A percentile compares a stretch with the other conserved stretches of the same genome.
These are phyloP conservation scores for Heptranchias perlo DNA, from an alignment of 2,113 vertebrate species.

Conservation along the genomic window DNA sequence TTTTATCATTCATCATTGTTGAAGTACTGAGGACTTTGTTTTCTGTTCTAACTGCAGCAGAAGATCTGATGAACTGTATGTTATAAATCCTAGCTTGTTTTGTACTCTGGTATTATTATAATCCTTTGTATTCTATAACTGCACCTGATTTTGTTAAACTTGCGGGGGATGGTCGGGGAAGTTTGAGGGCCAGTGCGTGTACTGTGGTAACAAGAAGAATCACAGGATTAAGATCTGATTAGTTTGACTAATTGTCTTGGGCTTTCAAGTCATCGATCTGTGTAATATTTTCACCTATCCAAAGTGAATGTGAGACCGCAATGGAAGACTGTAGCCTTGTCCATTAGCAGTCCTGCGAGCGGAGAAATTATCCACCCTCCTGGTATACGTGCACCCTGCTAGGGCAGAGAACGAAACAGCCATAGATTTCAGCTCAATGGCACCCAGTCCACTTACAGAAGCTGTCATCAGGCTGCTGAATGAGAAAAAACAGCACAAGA, in stretches of 20 bases:
- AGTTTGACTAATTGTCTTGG: not conserved
- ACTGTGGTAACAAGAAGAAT: not conserved
- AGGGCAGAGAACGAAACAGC: no score
- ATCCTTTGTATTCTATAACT: not conserved
- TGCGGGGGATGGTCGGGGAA: not conserved
- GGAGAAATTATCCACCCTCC: not conserved
- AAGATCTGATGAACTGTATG: not conserved
- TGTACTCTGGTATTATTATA: not conserved
- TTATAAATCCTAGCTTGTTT: not conserved
- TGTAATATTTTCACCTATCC: no score
- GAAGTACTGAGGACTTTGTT: not conserved
- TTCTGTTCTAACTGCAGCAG: not conserved
- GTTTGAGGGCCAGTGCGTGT: not conserved
- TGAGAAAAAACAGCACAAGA: no score
- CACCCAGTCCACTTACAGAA: no score
- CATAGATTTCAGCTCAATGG: no score
- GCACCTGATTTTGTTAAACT: not conserved
- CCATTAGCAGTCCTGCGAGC: not conserved
- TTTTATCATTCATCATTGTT: not conserved
- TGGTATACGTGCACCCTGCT: no score
- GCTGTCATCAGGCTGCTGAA: no score
- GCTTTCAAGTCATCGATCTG: no score
- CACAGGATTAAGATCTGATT: not conserved
- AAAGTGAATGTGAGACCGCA: no score
- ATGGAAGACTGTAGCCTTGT: no score